phyloP scores from a whole-genome alignment of 2,113 vertebrate species.

The Scortum barcoo region DNA sequence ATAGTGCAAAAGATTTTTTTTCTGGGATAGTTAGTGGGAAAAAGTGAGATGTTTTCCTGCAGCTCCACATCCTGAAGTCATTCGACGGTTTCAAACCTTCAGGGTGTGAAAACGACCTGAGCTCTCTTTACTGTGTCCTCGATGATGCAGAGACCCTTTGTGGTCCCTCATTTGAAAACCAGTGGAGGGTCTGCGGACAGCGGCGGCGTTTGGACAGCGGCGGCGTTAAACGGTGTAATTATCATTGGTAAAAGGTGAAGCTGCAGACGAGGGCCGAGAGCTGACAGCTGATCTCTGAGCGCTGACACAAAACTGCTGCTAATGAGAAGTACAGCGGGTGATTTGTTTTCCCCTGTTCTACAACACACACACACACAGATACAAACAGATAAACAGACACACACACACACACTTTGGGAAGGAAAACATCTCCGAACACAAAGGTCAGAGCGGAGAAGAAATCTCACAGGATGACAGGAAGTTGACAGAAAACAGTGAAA shows the following conservation, averaged over 20 bases:
- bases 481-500: constrained; percentile 70
- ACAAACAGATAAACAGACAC: constrained; percentile 22
- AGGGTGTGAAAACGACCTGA: neutral
- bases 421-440: constrained; percentile 77
- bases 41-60: no score
- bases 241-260: constrained; percentile 74
- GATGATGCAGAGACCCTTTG: neutral
- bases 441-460: constrained; percentile 80
- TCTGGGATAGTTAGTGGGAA: no score
- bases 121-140: neutral
- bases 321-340: constrained; percentile 82
- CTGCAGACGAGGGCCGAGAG: constrained; percentile 51
- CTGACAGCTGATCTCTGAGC: constrained; percentile 77
- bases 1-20: no score
- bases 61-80: neutral
- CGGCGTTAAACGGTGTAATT: constrained; percentile 73
- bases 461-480: constrained; percentile 72
- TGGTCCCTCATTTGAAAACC: neutral
- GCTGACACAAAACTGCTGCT: constrained; percentile 78
- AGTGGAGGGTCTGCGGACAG: neutral
- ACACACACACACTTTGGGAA: constrained; percentile 36
- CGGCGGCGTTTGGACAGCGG: constrained; percentile 13
- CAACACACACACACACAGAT: constrained; percentile 51
- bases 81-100: neutral
- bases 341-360: constrained; percentile 80